Evolutionary conservation across 2,888 invertebrate genomes (phyloP).

Genomic region (Drosophila crucigera): DNA sequence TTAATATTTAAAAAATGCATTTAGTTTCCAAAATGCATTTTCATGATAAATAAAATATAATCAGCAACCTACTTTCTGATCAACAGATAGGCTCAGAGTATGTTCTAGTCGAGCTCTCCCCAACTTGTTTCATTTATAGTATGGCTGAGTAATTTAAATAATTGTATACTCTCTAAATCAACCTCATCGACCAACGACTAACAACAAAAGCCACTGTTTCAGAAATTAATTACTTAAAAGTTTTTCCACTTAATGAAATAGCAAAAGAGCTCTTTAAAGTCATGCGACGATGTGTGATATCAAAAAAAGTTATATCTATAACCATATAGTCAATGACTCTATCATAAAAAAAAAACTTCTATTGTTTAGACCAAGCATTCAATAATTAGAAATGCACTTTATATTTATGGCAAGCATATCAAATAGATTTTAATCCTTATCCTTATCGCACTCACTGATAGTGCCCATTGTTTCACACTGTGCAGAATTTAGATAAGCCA

Average conservation of each 20-base stretch:
- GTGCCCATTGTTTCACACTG: constrained; percentile 26
- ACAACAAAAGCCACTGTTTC: background rate
- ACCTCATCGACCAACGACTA: background rate
- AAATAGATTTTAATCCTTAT: constrained; percentile 16
- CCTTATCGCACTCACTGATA: constrained; percentile 46
- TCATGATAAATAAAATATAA: background rate
- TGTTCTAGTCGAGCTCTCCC: background rate
- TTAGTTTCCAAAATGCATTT: background rate
- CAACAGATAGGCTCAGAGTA: background rate
- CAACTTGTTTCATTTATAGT: background rate
- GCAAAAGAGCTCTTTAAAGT: background rate
- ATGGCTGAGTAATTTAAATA: background rate
- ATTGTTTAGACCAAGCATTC: background rate
- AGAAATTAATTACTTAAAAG: background rate
- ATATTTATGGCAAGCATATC: no score
- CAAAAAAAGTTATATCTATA: background rate
- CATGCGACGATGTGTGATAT: background rate
- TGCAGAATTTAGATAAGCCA: constrained; percentile 44
- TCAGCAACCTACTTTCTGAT: background rate
- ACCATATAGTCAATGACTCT: background rate
- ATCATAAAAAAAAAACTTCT: background rate
- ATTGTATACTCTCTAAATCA: background rate
- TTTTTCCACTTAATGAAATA: background rate
- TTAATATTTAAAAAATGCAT: background rate
- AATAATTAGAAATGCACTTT: background rate